Percentiles rank a stretch among this genome's conserved stretches.
Conservation (phyloP, 2,797 vertebrate genomes). For the Hozukius guyotensis region DNA sequence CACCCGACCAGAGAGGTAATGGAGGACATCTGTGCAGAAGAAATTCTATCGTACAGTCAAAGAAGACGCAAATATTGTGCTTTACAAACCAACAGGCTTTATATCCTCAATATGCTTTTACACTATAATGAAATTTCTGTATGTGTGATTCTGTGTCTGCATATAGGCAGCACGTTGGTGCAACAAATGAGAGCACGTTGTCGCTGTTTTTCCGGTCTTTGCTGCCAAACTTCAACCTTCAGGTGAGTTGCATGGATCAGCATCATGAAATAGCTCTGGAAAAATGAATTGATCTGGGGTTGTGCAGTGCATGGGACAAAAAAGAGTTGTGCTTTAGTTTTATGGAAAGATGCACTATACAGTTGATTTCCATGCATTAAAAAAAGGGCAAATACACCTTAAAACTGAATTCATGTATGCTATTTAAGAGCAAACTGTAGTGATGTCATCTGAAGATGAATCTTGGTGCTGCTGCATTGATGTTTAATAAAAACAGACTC, state of each 20-base stretch:
- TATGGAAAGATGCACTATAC: neutral
- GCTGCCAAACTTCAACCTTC: constrained; percentile 93
- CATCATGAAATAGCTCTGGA: neutral
- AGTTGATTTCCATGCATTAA: neutral
- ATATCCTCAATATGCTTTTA: neutral
- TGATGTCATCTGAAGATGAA: neutral
- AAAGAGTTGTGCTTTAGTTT: neutral
- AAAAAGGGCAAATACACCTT: neutral
- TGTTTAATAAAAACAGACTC: neutral
- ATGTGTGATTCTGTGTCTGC: constrained; percentile 13
- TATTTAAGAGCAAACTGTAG: neutral
- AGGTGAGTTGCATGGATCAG: constrained; percentile 81
- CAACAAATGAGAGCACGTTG: constrained; percentile 90
- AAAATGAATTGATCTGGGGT: neutral
- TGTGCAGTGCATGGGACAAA: neutral
- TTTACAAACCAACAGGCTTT: neutral
- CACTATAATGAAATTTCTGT: neutral
- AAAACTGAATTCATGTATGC: neutral
- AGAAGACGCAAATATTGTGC: neutral
- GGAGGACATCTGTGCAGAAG: neutral
- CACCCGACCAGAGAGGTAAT: constrained; percentile 92
- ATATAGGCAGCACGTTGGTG: constrained; percentile 74
- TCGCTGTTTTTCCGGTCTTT: constrained; percentile 96
- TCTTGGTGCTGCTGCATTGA: neutral
- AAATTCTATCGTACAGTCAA: neutral